Conservation (phyloP, 2,888 invertebrate species). For the Euzophera pinguis region DNA sequence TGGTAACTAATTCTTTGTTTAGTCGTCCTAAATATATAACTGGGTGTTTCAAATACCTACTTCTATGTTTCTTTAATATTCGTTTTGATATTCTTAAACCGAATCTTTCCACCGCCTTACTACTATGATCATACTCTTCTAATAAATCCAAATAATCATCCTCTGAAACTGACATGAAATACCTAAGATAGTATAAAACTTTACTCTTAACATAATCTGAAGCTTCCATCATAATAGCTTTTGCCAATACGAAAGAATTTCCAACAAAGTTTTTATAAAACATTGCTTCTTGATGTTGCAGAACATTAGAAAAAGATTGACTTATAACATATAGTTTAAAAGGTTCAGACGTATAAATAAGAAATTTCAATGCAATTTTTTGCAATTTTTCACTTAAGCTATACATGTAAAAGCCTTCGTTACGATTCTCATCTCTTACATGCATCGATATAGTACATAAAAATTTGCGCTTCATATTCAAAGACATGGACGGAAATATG, state of each 20-base stretch:
- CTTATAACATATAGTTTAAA: conserved; percentile 40
- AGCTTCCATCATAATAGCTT: conserved; percentile 22
- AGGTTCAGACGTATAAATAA: conserved; percentile 37
- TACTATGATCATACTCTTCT: conserved; percentile 29
- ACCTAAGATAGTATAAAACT: conserved; percentile 22
- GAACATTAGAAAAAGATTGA: conserved; percentile 8
- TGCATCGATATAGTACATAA: conserved; percentile 35
- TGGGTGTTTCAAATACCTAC: conserved; percentile 37
- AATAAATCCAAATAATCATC: conserved; percentile 42
- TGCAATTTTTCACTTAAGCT: conserved; percentile 32
- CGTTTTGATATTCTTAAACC: conserved; percentile 36
- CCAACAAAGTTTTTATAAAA: conserved; percentile 36
- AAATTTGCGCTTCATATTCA: conserved; percentile 51
- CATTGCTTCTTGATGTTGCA: conserved; percentile 12
- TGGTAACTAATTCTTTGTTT: conserved; percentile 29
- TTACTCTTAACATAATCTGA: not conserved
- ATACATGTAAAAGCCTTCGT: conserved; percentile 41
- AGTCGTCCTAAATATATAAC: conserved; percentile 36
- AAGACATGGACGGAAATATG: conserved; percentile 53
- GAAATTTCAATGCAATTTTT: conserved; percentile 43
- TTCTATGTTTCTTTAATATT: conserved; percentile 42
- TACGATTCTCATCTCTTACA: conserved; percentile 36
- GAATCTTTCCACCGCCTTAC: conserved; percentile 14
- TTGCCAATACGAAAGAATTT: conserved; percentile 37
- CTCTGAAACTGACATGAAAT: conserved; percentile 31